These are phyloP conservation scores for Dallia pectoralis DNA, from an alignment of 2,797 vertebrate species.

Conservation along the genomic window DNA sequence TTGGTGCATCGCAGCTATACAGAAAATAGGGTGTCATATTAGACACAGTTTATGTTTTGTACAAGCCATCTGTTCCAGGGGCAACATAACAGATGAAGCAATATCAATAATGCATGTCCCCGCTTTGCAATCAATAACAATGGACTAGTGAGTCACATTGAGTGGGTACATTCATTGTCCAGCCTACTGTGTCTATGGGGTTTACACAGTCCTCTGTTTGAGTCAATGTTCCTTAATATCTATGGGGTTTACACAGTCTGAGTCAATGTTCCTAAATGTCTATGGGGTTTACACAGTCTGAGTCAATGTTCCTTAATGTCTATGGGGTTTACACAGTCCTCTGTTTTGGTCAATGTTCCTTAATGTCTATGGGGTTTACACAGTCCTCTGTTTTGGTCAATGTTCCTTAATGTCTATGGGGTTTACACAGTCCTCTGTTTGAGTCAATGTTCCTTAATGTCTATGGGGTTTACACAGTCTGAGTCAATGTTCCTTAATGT, in stretches of 20 bases:
- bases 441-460: too few relatives aligned
- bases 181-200: not conserved
- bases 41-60: not conserved
- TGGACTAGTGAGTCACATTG: not conserved
- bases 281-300: not conserved
- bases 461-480: too few relatives aligned
- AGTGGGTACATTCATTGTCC: not conserved
- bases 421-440: too few relatives aligned
- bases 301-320: not conserved
- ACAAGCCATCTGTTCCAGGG: conserved; percentile 1
- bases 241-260: too few relatives aligned
- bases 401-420: too few relatives aligned
- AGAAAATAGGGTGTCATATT: not conserved
- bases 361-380: too few relatives aligned
- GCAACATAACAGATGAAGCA: not conserved
- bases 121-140: not conserved
- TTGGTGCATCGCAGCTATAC: not conserved
- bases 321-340: not conserved
- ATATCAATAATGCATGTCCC: not conserved
- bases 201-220: too few relatives aligned
- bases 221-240: too few relatives aligned
- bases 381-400: too few relatives aligned
- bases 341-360: too few relatives aligned
- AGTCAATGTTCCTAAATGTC: too few relatives aligned
- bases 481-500: too few relatives aligned